phyloP scores from a whole-genome alignment of 2,113 vertebrate genomes.

The Xerus inauris region DNA sequence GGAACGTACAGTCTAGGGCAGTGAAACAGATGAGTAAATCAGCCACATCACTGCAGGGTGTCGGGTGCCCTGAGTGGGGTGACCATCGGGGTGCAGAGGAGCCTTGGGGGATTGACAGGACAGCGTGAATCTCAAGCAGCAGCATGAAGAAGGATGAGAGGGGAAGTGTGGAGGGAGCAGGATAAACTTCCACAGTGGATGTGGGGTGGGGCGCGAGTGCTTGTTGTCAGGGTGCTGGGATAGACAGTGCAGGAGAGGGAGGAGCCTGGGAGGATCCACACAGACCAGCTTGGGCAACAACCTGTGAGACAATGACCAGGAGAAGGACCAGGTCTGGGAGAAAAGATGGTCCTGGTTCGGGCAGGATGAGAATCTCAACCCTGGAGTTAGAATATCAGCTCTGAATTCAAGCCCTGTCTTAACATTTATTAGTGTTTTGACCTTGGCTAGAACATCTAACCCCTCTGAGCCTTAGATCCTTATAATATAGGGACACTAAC shows the following conservation, averaged over 20 bases:
- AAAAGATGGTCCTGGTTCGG: not conserved
- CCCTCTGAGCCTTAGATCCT: not conserved
- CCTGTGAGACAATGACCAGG: not conserved
- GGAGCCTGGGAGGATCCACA: not conserved
- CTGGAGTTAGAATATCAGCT: not conserved
- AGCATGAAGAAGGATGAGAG: not conserved
- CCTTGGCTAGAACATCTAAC: not conserved
- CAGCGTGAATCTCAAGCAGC: not conserved
- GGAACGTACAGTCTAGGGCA: not conserved
- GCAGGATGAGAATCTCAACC: no score
- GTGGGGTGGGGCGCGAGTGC: not conserved
- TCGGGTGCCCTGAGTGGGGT: not conserved
- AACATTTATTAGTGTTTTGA: not conserved
- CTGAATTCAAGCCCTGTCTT: not conserved
- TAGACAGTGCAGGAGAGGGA: not conserved
- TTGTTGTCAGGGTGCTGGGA: not conserved
- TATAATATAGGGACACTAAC: not conserved
- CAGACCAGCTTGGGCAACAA: not conserved
- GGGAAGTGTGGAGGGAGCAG: no score
- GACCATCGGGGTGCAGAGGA: not conserved
- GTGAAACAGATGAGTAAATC: fast-evolving
- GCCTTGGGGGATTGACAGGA: no score
- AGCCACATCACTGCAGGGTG: fast-evolving
- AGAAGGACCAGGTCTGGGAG: not conserved
- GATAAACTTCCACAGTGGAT: fast-evolving